phyloP scores from a whole-genome alignment of 2,113 vertebrate species.

The Bucco capensis region DNA sequence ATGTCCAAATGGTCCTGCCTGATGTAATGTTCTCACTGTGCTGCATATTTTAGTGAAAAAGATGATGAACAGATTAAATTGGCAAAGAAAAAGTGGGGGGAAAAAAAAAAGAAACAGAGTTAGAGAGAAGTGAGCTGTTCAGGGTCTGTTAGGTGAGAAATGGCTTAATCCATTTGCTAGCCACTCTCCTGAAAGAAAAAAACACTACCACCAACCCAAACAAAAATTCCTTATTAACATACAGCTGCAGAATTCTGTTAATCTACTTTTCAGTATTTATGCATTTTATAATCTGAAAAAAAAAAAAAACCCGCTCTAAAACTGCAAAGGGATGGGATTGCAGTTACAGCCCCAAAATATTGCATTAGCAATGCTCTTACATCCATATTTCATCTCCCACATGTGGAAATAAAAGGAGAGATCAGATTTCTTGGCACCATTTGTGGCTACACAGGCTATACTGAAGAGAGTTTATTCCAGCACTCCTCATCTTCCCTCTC shows the following conservation, averaged over 20 bases:
- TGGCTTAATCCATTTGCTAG: not conserved
- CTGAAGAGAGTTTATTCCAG: not conserved
- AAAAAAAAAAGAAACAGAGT: too few species aligned
- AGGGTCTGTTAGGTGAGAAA: not conserved
- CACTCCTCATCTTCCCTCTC: not conserved
- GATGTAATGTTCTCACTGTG: not conserved
- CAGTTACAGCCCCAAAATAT: not conserved
- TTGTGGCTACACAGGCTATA: not conserved
- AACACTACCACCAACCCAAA: not conserved
- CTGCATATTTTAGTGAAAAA: not conserved
- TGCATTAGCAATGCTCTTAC: not conserved
- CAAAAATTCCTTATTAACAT: not conserved
- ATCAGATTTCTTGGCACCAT: not conserved
- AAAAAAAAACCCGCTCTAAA: not conserved
- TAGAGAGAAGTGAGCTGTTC: not conserved
- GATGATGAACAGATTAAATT: not conserved
- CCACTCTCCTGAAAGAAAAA: not conserved
- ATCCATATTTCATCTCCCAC: not conserved
- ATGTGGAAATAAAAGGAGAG: not conserved
- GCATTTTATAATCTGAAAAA: not conserved
- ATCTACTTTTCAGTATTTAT: not conserved
- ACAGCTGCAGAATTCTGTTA: not conserved
- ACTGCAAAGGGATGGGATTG: not conserved
- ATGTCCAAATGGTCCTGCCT: not conserved
- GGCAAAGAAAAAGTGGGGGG: not conserved